These are phyloP conservation scores for Harpagifer antarcticus DNA, from an alignment of 2,797 vertebrate genomes.

Conservation along the genomic window DNA sequence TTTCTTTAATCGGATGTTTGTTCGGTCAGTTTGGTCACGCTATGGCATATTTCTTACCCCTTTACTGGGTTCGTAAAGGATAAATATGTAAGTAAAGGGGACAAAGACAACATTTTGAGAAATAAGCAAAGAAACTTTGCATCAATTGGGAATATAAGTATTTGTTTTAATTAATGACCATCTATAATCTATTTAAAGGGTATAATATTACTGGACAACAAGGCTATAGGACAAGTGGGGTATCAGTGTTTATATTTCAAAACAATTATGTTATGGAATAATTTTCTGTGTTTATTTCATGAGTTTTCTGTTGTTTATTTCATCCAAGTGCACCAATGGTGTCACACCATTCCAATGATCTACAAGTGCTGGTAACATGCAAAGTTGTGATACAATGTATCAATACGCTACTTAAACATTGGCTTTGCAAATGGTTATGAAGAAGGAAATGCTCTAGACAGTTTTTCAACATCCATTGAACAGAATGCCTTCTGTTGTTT, in stretches of 20 bases:
- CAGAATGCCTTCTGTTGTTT: no score
- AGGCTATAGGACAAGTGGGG: neutral
- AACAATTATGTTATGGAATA: neutral
- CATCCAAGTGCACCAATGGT: neutral
- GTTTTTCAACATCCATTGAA: no score
- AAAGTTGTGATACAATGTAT: neutral
- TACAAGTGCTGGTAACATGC: neutral
- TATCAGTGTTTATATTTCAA: neutral
- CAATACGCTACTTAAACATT: neutral
- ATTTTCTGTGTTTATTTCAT: neutral
- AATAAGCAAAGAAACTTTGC: neutral
- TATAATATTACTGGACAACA: neutral
- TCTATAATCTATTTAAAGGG: neutral
- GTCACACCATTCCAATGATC: neutral
- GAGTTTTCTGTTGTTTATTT: neutral
- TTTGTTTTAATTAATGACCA: neutral
- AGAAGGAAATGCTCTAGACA: neutral
- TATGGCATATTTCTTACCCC: neutral
- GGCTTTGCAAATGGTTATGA: neutral
- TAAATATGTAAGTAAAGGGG: neutral
- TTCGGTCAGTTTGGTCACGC: neutral
- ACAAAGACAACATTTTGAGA: neutral
- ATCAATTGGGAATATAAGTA: neutral
- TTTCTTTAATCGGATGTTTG: conserved; percentile 12
- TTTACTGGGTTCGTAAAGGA: neutral